These are phyloP conservation scores for Erpornis zantholeuca DNA, from an alignment of 2,113 vertebrate species.

Conservation along the genomic window DNA sequence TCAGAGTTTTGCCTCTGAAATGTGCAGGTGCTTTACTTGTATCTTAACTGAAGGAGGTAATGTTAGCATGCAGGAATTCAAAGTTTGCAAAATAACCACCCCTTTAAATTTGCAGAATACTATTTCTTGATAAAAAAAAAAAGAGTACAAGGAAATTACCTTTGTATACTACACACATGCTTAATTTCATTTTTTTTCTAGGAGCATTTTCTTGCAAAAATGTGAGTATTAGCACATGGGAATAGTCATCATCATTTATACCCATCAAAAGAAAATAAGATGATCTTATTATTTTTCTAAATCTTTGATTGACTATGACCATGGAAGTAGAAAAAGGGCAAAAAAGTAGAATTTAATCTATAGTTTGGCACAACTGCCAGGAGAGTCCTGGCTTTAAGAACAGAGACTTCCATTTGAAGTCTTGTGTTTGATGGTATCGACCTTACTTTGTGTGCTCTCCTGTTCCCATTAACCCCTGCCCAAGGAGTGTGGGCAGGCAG, in stretches of 20 bases:
- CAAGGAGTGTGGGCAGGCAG: not conserved
- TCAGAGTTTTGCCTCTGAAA: not conserved
- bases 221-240: not conserved
- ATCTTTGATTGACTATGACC: not conserved
- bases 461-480: not conserved
- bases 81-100: not conserved
- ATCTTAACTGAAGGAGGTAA: not conserved
- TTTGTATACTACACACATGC: accelerated
- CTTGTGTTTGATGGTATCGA: not conserved
- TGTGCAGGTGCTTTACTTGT: not conserved
- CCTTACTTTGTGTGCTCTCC: not conserved
- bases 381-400: not conserved
- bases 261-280: not conserved
- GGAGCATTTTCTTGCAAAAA: not conserved
- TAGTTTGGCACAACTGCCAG: not conserved
- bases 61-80: not conserved
- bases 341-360: not conserved
- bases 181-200: not conserved
- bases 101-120: not conserved
- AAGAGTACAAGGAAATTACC: not conserved
- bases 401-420: not conserved
- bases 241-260: not conserved
- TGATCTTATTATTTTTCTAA: not conserved
- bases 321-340: not conserved
- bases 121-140: not conserved